Evolutionary conservation across 2,113 vertebrate genomes (phyloP).

Genomic region (Nettapus auritus): DNA sequence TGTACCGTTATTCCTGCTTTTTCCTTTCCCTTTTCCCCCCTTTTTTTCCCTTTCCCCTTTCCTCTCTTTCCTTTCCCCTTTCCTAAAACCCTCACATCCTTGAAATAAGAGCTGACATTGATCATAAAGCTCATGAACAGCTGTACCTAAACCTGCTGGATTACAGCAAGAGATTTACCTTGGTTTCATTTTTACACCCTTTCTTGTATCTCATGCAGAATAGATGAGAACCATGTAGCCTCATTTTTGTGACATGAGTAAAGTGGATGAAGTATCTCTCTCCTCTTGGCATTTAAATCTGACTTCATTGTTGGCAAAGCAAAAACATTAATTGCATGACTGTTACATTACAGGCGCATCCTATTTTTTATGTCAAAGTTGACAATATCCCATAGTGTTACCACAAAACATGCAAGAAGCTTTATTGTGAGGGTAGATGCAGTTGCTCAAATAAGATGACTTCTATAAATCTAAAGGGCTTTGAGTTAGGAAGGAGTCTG

Average conservation of each 20-base stretch:
- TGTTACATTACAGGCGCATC: background rate
- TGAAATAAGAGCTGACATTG: background rate
- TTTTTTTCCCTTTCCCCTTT: background rate
- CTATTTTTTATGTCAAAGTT: conserved; percentile 31
- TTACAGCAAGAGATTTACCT: conserved; percentile 47
- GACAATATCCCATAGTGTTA: background rate
- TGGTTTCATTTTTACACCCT: conserved; percentile 31
- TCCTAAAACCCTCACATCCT: background rate
- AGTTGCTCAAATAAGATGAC: background rate
- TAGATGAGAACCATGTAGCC: conserved; percentile 23
- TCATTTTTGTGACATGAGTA: conserved; percentile 24
- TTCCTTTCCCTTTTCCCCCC: too few relatives aligned
- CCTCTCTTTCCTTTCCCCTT: background rate
- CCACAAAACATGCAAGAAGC: background rate
- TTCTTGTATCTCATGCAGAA: conserved; percentile 33
- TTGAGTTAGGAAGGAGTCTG: background rate
- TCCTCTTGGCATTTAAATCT: conserved; percentile 8
- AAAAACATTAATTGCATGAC: conserved; percentile 41
- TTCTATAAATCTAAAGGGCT: background rate
- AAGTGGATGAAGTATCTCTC: conserved; percentile 13
- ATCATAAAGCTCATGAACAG: background rate
- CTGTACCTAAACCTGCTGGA: conserved; percentile 15
- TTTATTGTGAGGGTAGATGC: background rate
- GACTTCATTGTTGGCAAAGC: conserved; percentile 33
- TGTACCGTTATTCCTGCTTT: background rate